A percentile compares a stretch with the other conserved stretches of the same genome.
These are phyloP conservation scores for Eulithis testata DNA, from an alignment of 2,888 invertebrate species.

Conservation along the genomic window DNA sequence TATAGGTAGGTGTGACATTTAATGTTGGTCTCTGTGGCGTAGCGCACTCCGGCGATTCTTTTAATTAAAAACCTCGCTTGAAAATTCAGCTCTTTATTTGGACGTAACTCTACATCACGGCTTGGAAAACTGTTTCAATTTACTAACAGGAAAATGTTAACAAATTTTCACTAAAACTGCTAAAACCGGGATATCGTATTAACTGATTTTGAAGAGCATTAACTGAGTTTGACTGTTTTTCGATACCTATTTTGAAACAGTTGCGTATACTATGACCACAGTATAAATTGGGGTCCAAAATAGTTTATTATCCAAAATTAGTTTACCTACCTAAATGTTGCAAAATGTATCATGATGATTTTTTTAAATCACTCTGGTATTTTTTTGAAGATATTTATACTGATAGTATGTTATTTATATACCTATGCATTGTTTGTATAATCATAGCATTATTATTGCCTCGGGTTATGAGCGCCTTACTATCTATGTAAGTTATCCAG, in stretches of 20 bases:
- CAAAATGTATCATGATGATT: too few species aligned
- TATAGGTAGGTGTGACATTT: conserved; percentile 20
- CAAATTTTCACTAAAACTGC: background rate
- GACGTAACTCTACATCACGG: background rate
- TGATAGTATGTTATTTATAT: too few species aligned
- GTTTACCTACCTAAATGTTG: too few species aligned
- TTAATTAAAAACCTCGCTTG: conserved; percentile 31
- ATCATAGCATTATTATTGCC: background rate
- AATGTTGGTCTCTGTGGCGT: conserved; percentile 21
- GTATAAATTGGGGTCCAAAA: too few species aligned
- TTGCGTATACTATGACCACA: too few species aligned
- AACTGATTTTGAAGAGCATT: too few species aligned
- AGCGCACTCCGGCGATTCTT: conserved; percentile 21
- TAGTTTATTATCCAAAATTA: too few species aligned
- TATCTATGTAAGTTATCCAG: background rate
- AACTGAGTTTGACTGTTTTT: background rate
- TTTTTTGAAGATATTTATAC: too few species aligned
- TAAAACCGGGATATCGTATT: background rate
- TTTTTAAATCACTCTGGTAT: too few species aligned
- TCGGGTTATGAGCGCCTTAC: background rate
- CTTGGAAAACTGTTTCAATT: conserved; percentile 12
- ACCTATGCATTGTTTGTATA: too few species aligned
- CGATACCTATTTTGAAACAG: background rate
- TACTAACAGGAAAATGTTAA: background rate
- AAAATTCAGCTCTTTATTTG: conserved; percentile 15